A percentile compares a stretch with the other conserved stretches of the same genome.
These are phyloP conservation scores for Prinia subflava DNA, from an alignment of 2,113 vertebrate genomes.

Conservation along the genomic window DNA sequence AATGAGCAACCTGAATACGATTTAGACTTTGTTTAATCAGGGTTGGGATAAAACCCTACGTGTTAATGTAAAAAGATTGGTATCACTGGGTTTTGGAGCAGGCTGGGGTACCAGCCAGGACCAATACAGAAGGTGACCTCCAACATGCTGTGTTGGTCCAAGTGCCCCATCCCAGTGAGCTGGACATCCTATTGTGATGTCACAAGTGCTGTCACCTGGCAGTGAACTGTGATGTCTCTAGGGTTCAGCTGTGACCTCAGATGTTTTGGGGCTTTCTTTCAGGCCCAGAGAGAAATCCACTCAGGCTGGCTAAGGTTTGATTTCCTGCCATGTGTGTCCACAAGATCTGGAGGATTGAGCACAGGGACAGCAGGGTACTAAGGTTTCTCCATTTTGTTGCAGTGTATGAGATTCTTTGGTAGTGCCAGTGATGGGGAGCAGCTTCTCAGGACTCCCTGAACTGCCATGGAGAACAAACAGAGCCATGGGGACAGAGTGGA, in stretches of 20 bases:
- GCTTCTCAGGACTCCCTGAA: background rate
- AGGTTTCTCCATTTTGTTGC: background rate
- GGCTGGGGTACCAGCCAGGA: background rate
- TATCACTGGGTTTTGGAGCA: background rate
- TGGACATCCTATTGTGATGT: background rate
- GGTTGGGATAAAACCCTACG: background rate
- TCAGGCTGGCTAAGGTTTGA: background rate
- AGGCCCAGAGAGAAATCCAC: background rate
- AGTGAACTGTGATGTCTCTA: background rate
- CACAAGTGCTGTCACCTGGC: background rate
- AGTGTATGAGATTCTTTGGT: background rate
- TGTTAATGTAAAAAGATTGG: background rate
- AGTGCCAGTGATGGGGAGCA: background rate
- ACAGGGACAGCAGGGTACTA: background rate
- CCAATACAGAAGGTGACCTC: background rate
- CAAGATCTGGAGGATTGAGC: rapidly evolving
- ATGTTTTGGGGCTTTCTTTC: background rate
- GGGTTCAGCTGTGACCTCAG: background rate
- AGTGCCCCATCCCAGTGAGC: background rate
- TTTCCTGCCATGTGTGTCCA: background rate
- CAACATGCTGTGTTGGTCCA: background rate
- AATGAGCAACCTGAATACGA: background rate
- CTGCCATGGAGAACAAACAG: background rate
- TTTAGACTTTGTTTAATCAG: background rate
- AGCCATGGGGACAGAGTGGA: background rate